These are phyloP conservation scores for Drosophila trapezifrons DNA, from an alignment of 1,140 invertebrate species.

Conservation along the genomic window DNA sequence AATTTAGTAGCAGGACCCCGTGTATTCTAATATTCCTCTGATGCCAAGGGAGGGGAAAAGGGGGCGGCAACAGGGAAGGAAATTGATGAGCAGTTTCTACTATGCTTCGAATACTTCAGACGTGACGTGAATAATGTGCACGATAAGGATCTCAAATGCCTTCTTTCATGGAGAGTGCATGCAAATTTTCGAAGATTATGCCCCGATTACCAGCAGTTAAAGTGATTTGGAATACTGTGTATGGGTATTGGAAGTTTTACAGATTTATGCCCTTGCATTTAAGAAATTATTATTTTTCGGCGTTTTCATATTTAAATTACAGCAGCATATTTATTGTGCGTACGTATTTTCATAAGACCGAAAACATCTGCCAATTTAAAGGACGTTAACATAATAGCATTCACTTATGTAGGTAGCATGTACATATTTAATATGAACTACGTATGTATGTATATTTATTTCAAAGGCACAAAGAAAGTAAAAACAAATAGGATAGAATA, in stretches of 20 bases:
- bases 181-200: constrained; percentile 83
- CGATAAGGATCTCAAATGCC: constrained; percentile 80
- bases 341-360: background rate
- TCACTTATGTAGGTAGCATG: background rate
- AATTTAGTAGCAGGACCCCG: constrained; percentile 71
- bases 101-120: constrained; percentile 72
- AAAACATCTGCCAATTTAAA: constrained; percentile 23
- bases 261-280: constrained; percentile 38
- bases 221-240: constrained; percentile 61
- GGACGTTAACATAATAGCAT: constrained; percentile 21
- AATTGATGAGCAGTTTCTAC: constrained; percentile 72
- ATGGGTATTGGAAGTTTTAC: constrained; percentile 35
- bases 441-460: constrained; percentile 14
- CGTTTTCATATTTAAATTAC: constrained; percentile 27
- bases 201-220: constrained; percentile 81
- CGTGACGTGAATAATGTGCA: constrained; percentile 83
- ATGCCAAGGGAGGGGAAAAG: background rate
- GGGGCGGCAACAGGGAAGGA: constrained; percentile 42
- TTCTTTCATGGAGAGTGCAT: constrained; percentile 62
- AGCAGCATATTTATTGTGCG: constrained; percentile 6
- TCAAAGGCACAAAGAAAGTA: constrained; percentile 1
- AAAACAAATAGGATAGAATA: too few relatives aligned
- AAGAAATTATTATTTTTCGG: constrained; percentile 23
- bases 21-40: constrained; percentile 59
- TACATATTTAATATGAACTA: background rate